Base-by-base conservation (phyloP, 2,797 vertebrate species). In the Philypnodon macrostomus region DNA sequence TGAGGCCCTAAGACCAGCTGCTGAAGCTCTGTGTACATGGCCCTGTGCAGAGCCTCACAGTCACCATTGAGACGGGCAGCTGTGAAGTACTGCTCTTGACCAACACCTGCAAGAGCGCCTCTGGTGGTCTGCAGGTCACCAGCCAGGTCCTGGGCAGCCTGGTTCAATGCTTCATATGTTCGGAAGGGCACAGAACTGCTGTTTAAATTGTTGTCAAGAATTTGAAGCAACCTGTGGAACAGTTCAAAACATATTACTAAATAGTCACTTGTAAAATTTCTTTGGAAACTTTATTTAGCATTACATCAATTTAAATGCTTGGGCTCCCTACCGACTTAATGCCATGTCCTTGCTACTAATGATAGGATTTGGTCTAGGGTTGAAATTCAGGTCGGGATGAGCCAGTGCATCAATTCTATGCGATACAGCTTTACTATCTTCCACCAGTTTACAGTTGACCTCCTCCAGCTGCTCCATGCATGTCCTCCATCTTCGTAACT, bases 111-210 rank as follows among this genome's bases (percentile, higher is more conserved):
- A 40, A 93, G 45, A 1, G 92, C 85, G 39, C 92, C 86, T 23
- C 73, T 80, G 33, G 75, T 62, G 11, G 63, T 19, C 70, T 69
- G 70, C 52, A 92, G 82, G 59, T 91, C 87, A 59, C 70, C 60
- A 26, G 86, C 84, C 12, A 95, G 83, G 57, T 82, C 86, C 48
- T 26, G 54, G 40, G 90, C 90, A 37, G 89, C 86, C 33, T 89
- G 79, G 52, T 95, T 85, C 75, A 99, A 57, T 3, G 53, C 83
- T 72, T 87, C 68, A 0, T 92, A 93, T 0, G 94, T 97, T 73
- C 85, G 89, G 63, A 96, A 94, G 57, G 93, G 90, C 11, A 95
- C 91, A 1, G 87, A 87, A 15, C 78, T 27, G 0, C 15, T 41
- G 21, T 55, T 61, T 17, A 73, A 76, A 23, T 58, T 33, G 2